These are phyloP conservation scores for Ramphastos sulfuratus DNA, from an alignment of 2,113 vertebrate species.

Conservation along the genomic window DNA sequence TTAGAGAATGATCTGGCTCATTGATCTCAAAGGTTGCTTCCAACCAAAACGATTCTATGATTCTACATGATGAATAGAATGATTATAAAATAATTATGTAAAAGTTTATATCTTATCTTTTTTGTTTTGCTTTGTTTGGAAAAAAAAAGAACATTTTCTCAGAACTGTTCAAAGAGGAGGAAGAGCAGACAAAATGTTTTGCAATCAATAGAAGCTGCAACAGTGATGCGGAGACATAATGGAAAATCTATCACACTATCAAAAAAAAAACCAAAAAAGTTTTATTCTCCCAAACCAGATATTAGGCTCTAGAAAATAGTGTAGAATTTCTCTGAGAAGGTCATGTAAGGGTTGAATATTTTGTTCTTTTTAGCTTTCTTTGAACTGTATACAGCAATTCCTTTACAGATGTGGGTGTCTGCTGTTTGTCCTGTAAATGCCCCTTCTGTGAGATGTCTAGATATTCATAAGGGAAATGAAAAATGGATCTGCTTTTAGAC, in stretches of 20 bases:
- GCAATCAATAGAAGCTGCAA: background rate
- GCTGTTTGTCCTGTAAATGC: background rate
- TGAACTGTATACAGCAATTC: background rate
- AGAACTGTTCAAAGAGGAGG: background rate
- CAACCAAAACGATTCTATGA: no score
- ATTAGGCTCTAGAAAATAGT: background rate
- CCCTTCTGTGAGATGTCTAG: background rate
- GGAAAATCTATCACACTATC: background rate
- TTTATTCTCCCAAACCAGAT: background rate
- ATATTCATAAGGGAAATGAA: background rate
- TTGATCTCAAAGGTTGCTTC: no score
- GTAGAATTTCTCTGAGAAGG: background rate
- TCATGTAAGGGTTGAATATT: background rate
- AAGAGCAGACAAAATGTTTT: background rate
- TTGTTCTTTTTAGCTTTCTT: background rate
- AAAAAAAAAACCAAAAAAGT: background rate
- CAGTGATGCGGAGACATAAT: background rate
- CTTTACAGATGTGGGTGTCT: background rate
- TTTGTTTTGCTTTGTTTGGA: background rate
- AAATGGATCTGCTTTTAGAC: background rate
- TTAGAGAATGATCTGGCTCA: no score
- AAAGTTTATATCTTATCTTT: background rate
- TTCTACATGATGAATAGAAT: background rate
- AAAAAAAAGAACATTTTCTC: background rate
- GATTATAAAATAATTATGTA: background rate